These are phyloP conservation scores for Gandaritis pyraliata DNA, from an alignment of 2,888 invertebrate genomes.

Conservation along the genomic window DNA sequence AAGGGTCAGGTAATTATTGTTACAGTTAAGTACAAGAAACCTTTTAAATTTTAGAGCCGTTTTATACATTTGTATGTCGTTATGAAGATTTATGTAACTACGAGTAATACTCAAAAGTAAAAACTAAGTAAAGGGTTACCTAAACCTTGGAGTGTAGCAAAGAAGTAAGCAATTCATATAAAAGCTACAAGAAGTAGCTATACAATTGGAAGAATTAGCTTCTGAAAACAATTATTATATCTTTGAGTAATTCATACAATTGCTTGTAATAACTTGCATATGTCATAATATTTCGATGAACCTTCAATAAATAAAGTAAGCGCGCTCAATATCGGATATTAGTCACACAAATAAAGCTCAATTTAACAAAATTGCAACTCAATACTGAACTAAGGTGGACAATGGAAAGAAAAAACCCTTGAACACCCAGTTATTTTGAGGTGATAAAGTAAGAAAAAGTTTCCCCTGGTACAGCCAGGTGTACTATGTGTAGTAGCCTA, in stretches of 20 bases:
- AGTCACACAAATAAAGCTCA: too few species aligned
- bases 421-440: too few species aligned
- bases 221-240: constrained; percentile 1
- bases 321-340: constrained; percentile 21
- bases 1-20: constrained; percentile 48
- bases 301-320: constrained; percentile 24
- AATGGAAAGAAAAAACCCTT: too few species aligned
- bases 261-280: constrained; percentile 16
- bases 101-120: background rate
- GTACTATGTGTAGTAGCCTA: too few species aligned
- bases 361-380: too few species aligned
- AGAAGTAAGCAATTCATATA: background rate
- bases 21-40: constrained; percentile 35
- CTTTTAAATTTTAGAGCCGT: constrained; percentile 25
- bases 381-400: too few species aligned
- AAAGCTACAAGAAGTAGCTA: background rate
- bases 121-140: too few species aligned
- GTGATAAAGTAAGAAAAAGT: too few species aligned
- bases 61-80: constrained; percentile 6
- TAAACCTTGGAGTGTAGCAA: too few species aligned
- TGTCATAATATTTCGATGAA: constrained; percentile 25
- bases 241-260: constrained; percentile 14
- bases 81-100: background rate
- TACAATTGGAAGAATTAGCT: background rate
- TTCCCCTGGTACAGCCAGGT: too few species aligned